Evolutionary conservation across 2,888 invertebrate species (phyloP).

Genomic region (Epiblema foenella): DNA sequence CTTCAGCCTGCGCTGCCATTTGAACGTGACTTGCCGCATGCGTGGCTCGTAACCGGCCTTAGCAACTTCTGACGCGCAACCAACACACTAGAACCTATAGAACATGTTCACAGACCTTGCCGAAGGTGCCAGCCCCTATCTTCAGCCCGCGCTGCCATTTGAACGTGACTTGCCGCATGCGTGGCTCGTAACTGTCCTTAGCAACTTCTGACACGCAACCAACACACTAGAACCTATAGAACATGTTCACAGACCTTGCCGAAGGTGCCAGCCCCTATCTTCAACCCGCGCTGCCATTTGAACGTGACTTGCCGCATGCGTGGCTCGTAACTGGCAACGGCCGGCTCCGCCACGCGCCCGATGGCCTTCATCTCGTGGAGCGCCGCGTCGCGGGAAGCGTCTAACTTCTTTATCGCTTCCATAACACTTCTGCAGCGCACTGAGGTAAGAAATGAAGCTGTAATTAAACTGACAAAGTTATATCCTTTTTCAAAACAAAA

Average conservation of each 20-base stretch:
- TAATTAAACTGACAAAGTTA: not conserved
- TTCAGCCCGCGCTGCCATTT: slow-evolving; percentile 98
- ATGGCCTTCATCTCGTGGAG: slow-evolving; percentile 77
- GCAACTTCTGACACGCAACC: too few species aligned
- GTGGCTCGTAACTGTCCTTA: slow-evolving; percentile 88
- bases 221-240: too few species aligned
- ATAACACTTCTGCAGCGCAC: slow-evolving; percentile 75
- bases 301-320: slow-evolving; percentile 93
- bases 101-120: slow-evolving; percentile 84
- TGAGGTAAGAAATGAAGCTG: slow-evolving; percentile 47
- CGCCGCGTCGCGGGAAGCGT: slow-evolving; percentile 86
- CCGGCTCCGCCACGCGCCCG: slow-evolving; percentile 66
- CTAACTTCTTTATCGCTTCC: slow-evolving; percentile 84
- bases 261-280: slow-evolving; percentile 95
- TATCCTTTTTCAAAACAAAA: too few species aligned
- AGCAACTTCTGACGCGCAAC: slow-evolving; percentile 65
- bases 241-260: slow-evolving; percentile 86
- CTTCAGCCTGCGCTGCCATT: slow-evolving; percentile 97
- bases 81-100: slow-evolving; percentile 46
- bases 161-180: slow-evolving; percentile 92
- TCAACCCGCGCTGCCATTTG: slow-evolving; percentile 97
- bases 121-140: slow-evolving; percentile 95
- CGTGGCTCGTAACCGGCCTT: slow-evolving; percentile 88
- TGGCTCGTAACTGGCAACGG: slow-evolving; percentile 87
- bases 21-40: slow-evolving; percentile 92